A percentile compares a stretch with the other conserved stretches of the same genome.
phyloP scores from a whole-genome alignment of 2,888 invertebrate species.

The Rhingia campestris region DNA sequence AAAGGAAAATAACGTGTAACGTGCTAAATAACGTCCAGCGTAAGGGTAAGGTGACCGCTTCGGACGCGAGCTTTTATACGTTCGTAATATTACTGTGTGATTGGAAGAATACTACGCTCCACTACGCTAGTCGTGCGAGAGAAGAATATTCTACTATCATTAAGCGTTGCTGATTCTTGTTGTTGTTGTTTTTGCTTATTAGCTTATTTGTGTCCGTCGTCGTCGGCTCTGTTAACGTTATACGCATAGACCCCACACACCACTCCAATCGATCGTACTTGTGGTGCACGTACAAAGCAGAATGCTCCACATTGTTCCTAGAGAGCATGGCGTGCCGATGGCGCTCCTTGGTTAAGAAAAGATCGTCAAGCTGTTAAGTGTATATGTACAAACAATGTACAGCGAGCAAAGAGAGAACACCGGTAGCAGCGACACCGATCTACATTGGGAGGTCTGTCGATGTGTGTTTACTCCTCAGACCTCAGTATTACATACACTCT shows the following conservation, averaged over 20 bases:
- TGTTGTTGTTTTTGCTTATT: conserved; percentile 34
- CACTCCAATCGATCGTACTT: conserved; percentile 43
- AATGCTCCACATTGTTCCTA: conserved; percentile 52
- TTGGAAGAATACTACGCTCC: conserved; percentile 40
- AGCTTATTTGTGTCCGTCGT: conserved; percentile 42
- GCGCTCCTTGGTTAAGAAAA: conserved; percentile 46
- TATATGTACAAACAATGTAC: conserved; percentile 29
- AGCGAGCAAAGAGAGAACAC: conserved; percentile 52
- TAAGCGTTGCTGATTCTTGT: conserved; percentile 38
- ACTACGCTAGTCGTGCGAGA: conserved; percentile 40
- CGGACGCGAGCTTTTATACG: conserved; percentile 69
- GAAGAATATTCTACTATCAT: conserved; percentile 66
- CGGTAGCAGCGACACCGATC: conserved; percentile 39
- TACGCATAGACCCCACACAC: conserved; percentile 38
- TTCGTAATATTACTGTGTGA: conserved; percentile 57
- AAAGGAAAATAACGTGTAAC: conserved; percentile 62
- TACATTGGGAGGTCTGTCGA: conserved; percentile 17
- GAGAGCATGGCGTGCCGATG: conserved; percentile 29
- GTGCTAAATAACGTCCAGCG: conserved; percentile 63
- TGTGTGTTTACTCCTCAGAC: not conserved
- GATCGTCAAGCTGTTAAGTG: conserved; percentile 52
- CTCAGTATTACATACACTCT: conserved; percentile 9
- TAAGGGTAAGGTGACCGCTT: conserved; percentile 66
- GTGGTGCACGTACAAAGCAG: conserved; percentile 51
- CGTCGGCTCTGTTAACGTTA: conserved; percentile 41